Conservation (phyloP, 2,888 invertebrate genomes). For the Onchidella celtica region DNA sequence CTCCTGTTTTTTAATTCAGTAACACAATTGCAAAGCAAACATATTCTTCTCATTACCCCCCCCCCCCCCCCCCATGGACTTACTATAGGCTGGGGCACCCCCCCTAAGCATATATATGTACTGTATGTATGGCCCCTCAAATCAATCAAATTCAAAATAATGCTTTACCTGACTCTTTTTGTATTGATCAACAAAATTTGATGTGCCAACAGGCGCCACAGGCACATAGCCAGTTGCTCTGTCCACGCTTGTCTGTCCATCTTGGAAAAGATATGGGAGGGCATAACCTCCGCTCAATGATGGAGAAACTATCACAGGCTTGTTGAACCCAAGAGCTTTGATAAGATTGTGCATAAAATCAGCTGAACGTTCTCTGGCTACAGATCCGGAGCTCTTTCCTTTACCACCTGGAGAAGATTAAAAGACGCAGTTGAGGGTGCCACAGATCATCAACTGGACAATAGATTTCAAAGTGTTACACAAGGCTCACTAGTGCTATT, state of each 20-base stretch:
- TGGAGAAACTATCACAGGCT: constrained; percentile 81
- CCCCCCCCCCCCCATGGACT: no score
- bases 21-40: no score
- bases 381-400: constrained; percentile 49
- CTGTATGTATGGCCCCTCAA: no score
- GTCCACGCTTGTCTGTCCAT: constrained; percentile 64
- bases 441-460: no score
- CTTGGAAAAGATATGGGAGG: constrained; percentile 78
- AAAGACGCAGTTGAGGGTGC: no score
- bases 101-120: no score
- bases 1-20: no score
- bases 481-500: no score
- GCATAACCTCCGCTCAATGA: constrained; percentile 82
- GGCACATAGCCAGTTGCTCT: constrained; percentile 79
- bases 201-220: constrained; percentile 80
- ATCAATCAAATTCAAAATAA: no score
- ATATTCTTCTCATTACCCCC: no score
- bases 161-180: constrained; percentile 29
- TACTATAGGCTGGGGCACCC: no score
- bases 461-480: no score
- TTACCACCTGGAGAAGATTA: constrained; percentile 42
- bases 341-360: constrained; percentile 75
- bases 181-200: constrained; percentile 55
- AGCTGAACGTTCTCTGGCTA: constrained; percentile 52
- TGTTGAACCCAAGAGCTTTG: constrained; percentile 63